Base-by-base conservation (phyloP, 2,797 vertebrate species). In the Pelochelys cantorii region DNA sequence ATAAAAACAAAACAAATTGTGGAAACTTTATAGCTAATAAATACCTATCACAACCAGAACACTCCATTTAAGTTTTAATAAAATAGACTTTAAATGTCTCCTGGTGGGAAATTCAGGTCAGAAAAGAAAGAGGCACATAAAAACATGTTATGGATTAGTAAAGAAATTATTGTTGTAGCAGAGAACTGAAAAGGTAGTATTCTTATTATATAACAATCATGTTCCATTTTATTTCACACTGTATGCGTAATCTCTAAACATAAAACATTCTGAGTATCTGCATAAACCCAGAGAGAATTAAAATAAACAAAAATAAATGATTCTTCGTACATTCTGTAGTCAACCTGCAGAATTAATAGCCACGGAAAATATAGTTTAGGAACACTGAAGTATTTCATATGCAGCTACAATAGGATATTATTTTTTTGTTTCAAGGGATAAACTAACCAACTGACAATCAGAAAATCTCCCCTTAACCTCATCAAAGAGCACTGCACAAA, bases 121-220 rank as follows among this genome's bases (percentile, higher is more conserved):
- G 14, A 37, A 85, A 83, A 88, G 42, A 90, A 31, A 57, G 2
- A 62, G 65, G 17, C 31, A 31, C 14, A 81, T 12, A 83, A 71
- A 71, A 81, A 31, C 20, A 31, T 8, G 17, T 2, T 18, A 29
- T 25, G 52, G 18, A 55, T 79, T n/a, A 91, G 74, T 79, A 93
- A 93, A 84, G 12, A 48, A 53, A 59, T 48, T 68, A 89, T 10
- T 90, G 77, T 31, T 80, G 54, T 20, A 83, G 81, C 42, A 83
- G 60, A 65, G 60, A 53, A 68, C 12, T 53, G 29, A 17, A 60
- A 56, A 53, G 52, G 20, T 23, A 48, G 8, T 65, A 52, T 62
- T 54, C 48, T 34, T 53, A 52, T n/a, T 31, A 17, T 31, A 55
- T 6, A 80, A 80, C 29, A 55, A 80, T 80, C 17, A 11, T 31